These are phyloP conservation scores for Papilio demoleus DNA, from an alignment of 2,888 invertebrate species.

Conservation along the genomic window DNA sequence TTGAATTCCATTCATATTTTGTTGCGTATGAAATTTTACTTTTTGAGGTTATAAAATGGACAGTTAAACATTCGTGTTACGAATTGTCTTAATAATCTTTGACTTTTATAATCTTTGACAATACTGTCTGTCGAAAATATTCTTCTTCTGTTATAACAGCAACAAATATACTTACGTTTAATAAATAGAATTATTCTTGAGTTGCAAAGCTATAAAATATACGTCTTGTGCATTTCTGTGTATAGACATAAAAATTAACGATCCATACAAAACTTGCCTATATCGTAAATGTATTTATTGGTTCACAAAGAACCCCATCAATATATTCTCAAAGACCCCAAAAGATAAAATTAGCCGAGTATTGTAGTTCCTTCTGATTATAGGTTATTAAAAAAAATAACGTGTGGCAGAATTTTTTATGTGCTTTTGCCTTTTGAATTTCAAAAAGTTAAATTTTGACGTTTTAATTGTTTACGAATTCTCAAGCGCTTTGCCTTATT, in stretches of 20 bases:
- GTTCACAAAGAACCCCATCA: constrained; percentile 4
- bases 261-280: constrained; percentile 18
- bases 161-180: not conserved
- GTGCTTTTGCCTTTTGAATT: not conserved
- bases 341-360: constrained; percentile 20
- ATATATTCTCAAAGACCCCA: constrained; percentile 32
- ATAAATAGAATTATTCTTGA: not conserved
- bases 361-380: constrained; percentile 16
- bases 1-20: constrained; percentile 36
- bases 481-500: too few species aligned
- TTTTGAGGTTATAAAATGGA: not conserved
- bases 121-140: too few species aligned
- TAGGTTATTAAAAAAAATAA: not conserved
- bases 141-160: too few species aligned
- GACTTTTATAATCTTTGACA: too few species aligned
- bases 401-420: not conserved
- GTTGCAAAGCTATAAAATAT: constrained; percentile 1
- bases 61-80: too few species aligned
- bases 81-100: too few species aligned
- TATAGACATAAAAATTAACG: constrained; percentile 29
- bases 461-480: too few species aligned
- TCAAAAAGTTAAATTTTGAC: constrained; percentile 5
- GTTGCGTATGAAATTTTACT: not conserved
- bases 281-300: constrained; percentile 28
- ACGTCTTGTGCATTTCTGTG: constrained; percentile 14